phyloP scores from a whole-genome alignment of 2,888 invertebrate species.

The Spilarctia lutea region DNA sequence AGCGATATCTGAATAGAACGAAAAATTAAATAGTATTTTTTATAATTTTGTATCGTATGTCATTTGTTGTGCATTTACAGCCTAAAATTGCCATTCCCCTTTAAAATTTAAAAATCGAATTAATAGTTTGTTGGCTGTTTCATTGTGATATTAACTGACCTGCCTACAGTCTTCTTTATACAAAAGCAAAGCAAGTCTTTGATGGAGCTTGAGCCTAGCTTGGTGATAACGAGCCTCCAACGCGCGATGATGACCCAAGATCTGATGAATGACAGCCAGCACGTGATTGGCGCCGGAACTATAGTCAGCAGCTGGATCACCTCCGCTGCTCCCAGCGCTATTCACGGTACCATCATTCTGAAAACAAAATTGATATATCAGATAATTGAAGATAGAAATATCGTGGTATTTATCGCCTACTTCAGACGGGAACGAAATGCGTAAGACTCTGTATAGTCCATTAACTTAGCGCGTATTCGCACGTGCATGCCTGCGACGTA shows the following conservation, averaged over 20 bases:
- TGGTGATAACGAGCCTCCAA: constrained; percentile 98
- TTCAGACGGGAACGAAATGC: too few relatives aligned
- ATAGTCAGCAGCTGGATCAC: constrained; percentile 97
- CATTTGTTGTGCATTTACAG: too few relatives aligned
- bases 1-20: too few relatives aligned
- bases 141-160: constrained; percentile 77
- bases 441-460: too few relatives aligned
- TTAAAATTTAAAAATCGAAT: not conserved
- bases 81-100: too few relatives aligned
- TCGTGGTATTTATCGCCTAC: too few relatives aligned
- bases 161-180: constrained; percentile 99
- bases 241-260: constrained; percentile 97
- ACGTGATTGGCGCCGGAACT: constrained; percentile 99
- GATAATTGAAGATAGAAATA: too few relatives aligned
- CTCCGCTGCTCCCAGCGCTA: constrained; percentile 88
- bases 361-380: not conserved
- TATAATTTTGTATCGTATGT: too few relatives aligned
- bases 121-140: not conserved
- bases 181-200: constrained; percentile 95
- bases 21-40: too few relatives aligned
- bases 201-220: constrained; percentile 97
- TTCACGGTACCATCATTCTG: constrained; percentile 82
- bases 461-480: too few relatives aligned
- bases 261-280: constrained; percentile 98
- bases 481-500: too few relatives aligned